Base-by-base conservation (phyloP, 2,113 vertebrate species). In the Columbina picui region DNA sequence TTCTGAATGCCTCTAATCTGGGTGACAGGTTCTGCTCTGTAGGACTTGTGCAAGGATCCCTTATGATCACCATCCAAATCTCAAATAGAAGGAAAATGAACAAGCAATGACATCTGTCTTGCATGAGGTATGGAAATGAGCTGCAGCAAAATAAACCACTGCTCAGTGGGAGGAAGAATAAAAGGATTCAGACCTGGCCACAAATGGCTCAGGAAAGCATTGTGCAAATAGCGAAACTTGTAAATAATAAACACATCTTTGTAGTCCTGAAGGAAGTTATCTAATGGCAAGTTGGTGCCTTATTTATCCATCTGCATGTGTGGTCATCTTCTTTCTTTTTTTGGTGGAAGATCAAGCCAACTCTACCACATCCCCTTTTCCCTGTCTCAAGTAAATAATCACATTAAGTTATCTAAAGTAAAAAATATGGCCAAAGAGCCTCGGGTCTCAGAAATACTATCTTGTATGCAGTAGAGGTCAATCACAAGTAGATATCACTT, bases 171-270 rank as follows among this genome's bases (percentile, higher is more conserved):
- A 89, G 25, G 20, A 89, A 91, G 27, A 20, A 57, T 41, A 65
- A 82, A 64, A 53, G 9, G 21, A 60, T 94, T 63, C 34, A 56
- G 91, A 96, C 64, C 63, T 94, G 60, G 38, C 60, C 69, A 63
- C 47, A 71, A 80, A 49, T 41, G 60, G 60, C 68, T 84, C 60
- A 32, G 50, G 68, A 75, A 94, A 92, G 22, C 64, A 55, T 43
- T 80, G 47, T 86, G 75, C 55, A 86, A 90, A 80, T 14, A 80
- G n/a, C 21, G 88, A 79, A 95, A 67, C 56, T 84, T 95, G 32
- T 73, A 90, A 95, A 84, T 80, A 86, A 74, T 73, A 88, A 93
- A 67, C 47, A 88, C 10, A 22, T 78, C 50, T 59, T 38, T 67
- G 27, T 67, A 74, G 23, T 84, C 65, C 56, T 85, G 38, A 87